A percentile compares a stretch with the other conserved stretches of the same genome.
phyloP scores from a whole-genome alignment of 2,797 vertebrate genomes.

The Gephyroberyx darwinii region DNA sequence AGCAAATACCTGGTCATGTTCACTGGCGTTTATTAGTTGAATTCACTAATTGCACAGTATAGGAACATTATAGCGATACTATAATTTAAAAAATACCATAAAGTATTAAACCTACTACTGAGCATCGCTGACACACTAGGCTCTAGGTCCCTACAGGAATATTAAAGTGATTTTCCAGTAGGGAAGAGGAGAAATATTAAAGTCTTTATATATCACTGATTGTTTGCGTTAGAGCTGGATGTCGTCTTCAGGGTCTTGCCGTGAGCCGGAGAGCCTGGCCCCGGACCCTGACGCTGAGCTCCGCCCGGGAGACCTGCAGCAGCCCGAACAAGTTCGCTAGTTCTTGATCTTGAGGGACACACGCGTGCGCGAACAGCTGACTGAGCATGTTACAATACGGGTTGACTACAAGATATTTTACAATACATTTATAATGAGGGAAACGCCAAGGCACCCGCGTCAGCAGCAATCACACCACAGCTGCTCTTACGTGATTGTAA shows the following conservation, averaged over 20 bases:
- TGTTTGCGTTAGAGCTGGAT: conserved; percentile 44
- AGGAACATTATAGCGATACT: no score
- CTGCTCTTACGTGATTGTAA: no score
- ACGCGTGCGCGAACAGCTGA: neutral
- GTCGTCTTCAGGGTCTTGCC: conserved; percentile 76
- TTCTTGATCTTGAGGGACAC: conserved; percentile 73
- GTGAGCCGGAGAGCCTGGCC: conserved; percentile 71
- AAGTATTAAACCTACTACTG: no score
- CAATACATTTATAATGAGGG: no score
- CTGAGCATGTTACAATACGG: neutral
- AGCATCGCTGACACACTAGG: no score
- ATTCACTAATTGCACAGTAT: neutral
- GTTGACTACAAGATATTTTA: neutral
- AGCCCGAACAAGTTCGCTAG: conserved; percentile 70
- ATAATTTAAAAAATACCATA: no score
- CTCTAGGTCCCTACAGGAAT: no score
- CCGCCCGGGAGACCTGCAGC: conserved; percentile 74
- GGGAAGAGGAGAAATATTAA: neutral
- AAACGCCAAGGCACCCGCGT: no score
- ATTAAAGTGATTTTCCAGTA: neutral
- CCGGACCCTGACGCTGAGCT: conserved; percentile 77
- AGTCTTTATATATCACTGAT: conserved; percentile 19
- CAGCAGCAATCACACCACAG: no score
- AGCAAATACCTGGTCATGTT: no score
- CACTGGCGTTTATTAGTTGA: no score